Conservation (phyloP, 1,140 invertebrate genomes). For the Reticulitermes speratus region DNA sequence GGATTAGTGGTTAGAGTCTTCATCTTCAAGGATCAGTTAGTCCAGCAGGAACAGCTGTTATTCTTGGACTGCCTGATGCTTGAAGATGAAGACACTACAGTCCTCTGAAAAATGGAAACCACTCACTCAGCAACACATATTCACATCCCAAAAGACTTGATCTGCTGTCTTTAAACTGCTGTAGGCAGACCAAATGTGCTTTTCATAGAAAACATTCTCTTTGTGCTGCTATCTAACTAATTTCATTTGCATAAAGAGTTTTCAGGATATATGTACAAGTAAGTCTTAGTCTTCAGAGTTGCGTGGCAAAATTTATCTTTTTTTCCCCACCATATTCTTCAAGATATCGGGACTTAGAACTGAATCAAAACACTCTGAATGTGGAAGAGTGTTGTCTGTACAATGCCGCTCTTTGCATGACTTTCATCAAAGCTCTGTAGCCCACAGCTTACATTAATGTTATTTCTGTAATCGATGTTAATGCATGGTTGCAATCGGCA, state of each 20-base stretch:
- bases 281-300: neutral
- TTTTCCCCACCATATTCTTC: neutral
- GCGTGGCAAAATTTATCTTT: neutral
- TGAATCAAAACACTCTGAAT: neutral
- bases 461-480: neutral
- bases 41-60: too few species aligned
- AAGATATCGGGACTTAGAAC: neutral
- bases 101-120: too few species aligned
- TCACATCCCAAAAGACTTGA: too few species aligned
- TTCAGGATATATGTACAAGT: neutral
- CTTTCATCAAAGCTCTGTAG: neutral
- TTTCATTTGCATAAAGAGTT: neutral
- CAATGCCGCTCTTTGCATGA: neutral
- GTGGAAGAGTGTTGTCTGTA: neutral
- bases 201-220: neutral
- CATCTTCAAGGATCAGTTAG: too few species aligned
- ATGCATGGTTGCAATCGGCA: neutral
- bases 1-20: neutral
- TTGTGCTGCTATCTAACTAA: neutral
- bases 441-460: neutral
- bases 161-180: too few species aligned
- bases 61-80: too few species aligned
- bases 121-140: too few species aligned
- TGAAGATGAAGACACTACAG: too few species aligned
- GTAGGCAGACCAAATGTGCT: neutral